phyloP scores from a whole-genome alignment of 2,113 vertebrate genomes.

The Pholis gunnellus region DNA sequence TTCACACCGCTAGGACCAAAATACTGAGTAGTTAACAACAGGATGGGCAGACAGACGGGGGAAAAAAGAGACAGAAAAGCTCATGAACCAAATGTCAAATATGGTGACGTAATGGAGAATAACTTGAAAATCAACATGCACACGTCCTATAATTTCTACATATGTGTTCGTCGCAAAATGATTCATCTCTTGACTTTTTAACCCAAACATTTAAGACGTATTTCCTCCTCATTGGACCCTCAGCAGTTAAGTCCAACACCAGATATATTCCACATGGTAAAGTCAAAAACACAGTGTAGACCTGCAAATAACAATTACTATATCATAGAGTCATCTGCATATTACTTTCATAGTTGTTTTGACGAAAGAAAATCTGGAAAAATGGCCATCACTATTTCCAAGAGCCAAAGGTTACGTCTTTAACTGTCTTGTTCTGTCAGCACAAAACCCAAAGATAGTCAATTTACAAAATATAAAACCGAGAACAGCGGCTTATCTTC shows the following conservation, averaged over 20 bases:
- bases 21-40: conserved; percentile 42
- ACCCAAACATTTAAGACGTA: not conserved
- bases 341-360: not conserved
- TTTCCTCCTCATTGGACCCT: not conserved
- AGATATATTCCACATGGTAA: not conserved
- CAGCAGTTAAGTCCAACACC: not conserved
- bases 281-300: not conserved
- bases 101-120: not conserved
- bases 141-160: not conserved
- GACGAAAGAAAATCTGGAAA: not conserved
- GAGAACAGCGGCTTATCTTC: not conserved
- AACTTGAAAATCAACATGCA: not conserved
- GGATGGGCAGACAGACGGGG: not conserved
- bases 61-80: conserved; percentile 1
- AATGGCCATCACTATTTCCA: not conserved
- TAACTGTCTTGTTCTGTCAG: not conserved
- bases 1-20: conserved; percentile 15
- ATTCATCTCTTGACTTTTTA: not conserved
- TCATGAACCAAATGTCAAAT: conserved; percentile 35
- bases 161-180: not conserved
- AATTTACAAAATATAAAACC: not conserved
- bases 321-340: not conserved
- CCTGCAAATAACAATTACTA: not conserved
- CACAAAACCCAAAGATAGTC: not conserved
- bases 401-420: not conserved